phyloP scores from a whole-genome alignment of 2,888 invertebrate species.

The Eubasilissa splendida region DNA sequence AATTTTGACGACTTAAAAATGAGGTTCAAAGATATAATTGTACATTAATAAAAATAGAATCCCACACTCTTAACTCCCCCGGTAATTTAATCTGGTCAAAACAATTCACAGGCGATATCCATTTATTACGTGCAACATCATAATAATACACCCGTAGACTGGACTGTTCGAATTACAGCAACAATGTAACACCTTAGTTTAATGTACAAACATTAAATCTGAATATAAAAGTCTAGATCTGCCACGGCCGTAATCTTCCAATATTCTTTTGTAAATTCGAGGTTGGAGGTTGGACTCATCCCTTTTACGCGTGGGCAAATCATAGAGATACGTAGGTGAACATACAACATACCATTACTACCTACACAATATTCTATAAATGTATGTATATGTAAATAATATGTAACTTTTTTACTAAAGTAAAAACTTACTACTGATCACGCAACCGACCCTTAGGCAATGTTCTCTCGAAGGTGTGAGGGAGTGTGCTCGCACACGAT shows the following conservation, averaged over 20 bases:
- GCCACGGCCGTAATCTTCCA: neutral
- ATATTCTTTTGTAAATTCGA: neutral
- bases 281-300: neutral
- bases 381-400: too few relatives aligned
- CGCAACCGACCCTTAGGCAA: too few relatives aligned
- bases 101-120: neutral
- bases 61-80: neutral
- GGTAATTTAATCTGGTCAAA: constrained; percentile 6
- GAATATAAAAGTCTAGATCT: neutral
- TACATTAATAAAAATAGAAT: neutral
- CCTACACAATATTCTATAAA: too few relatives aligned
- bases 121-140: constrained; percentile 5
- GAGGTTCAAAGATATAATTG: too few relatives aligned
- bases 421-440: too few relatives aligned
- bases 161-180: neutral
- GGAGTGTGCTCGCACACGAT: too few relatives aligned
- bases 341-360: too few relatives aligned
- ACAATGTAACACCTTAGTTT: constrained; percentile 2
- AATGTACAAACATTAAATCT: neutral
- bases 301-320: constrained; percentile 27
- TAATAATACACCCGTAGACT: constrained; percentile 8
- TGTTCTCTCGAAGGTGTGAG: too few relatives aligned
- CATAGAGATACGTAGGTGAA: neutral
- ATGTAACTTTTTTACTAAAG: too few relatives aligned
- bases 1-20: too few relatives aligned